Conservation (phyloP, 2,797 vertebrate species). For the Clarias fuscus region DNA sequence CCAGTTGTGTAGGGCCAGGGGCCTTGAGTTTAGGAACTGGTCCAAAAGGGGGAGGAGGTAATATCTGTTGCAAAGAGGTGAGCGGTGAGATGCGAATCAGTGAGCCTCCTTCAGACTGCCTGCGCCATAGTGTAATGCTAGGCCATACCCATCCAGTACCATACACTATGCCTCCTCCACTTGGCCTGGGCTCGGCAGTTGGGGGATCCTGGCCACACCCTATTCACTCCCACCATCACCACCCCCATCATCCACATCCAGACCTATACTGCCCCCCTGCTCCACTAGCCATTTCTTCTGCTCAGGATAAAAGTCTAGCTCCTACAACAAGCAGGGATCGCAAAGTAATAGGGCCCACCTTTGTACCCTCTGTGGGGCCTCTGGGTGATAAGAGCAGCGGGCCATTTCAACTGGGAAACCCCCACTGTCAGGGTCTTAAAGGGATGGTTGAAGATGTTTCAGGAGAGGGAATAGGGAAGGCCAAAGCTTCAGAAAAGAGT, state of each 20-base stretch:
- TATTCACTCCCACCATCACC: slow-evolving; percentile 76
- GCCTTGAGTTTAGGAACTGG: slow-evolving; percentile 56
- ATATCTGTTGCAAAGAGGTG: slow-evolving; percentile 80
- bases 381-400: slow-evolving; percentile 78
- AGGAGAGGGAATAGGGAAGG: slow-evolving; percentile 70
- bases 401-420: slow-evolving; percentile 73
- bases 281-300: slow-evolving; percentile 68
- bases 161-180: slow-evolving; percentile 83
- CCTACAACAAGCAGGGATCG: slow-evolving; percentile 73
- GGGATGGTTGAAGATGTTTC: slow-evolving; percentile 67
- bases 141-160: slow-evolving; percentile 70
- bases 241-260: slow-evolving; percentile 69
- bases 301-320: slow-evolving; percentile 77
- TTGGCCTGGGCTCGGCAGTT: slow-evolving; percentile 71
- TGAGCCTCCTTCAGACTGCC: slow-evolving; percentile 85
- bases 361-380: slow-evolving; percentile 88
- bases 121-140: slow-evolving; percentile 84
- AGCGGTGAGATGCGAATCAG: slow-evolving; percentile 77
- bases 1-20: slow-evolving; percentile 74
- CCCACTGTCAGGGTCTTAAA: slow-evolving; percentile 75
- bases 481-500: slow-evolving; percentile 70
- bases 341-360: slow-evolving; percentile 84
- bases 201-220: slow-evolving; percentile 75
- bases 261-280: slow-evolving; percentile 74
- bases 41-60: slow-evolving; percentile 58